Evolutionary conservation across 2,888 invertebrate species (phyloP), one percentile per base, ranked within the genome.

Genomic region (Caenorhabditis sulstoni): DNA sequence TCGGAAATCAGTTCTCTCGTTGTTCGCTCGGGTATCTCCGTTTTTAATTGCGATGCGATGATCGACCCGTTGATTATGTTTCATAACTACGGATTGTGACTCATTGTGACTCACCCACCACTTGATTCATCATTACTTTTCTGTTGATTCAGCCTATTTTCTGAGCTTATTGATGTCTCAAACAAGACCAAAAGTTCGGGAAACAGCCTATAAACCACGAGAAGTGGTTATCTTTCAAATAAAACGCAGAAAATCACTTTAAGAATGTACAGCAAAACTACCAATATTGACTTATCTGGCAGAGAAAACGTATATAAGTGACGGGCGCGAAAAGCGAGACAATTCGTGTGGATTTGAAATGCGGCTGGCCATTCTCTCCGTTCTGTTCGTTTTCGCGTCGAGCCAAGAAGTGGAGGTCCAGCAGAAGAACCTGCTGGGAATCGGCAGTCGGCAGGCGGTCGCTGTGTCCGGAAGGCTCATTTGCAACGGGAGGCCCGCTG

Each of bases 391-490:
- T n/a, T 20, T 1, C 0, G 57, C 49, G 37, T 22, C 39, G 7
- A 55, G 53, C 2, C 62, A 62, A 20, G 22, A 45, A 18, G 39
- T 5, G 29, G 29, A 29, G 29, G 29, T 61, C 12, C 23, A 20
- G 0, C 8, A 39, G 12, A 71, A 71, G 20, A 64, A 71, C 47
- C 20, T 84, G 14, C 37, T 84, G 14, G 83, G 83, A 44, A 67
- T 84, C 14, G 83, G 83, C 20, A 71, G 83, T 35, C 73, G 39
- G 14, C 83, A 84, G 57, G 76, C 83, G 4, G 81, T 81, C n/a
- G 83, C 83, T n/a, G 83, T 84, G 14, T 80, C 79, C 16, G 83
- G 83, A 37, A 50, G 81, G 41, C 62, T 84, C 1, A 82, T 84
- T 20, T 84, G 84, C 61, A 82, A 82, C 57, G 84, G 84, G 20